Base-by-base conservation (phyloP, 2,797 vertebrate species). In the Novumbra hubbsi region DNA sequence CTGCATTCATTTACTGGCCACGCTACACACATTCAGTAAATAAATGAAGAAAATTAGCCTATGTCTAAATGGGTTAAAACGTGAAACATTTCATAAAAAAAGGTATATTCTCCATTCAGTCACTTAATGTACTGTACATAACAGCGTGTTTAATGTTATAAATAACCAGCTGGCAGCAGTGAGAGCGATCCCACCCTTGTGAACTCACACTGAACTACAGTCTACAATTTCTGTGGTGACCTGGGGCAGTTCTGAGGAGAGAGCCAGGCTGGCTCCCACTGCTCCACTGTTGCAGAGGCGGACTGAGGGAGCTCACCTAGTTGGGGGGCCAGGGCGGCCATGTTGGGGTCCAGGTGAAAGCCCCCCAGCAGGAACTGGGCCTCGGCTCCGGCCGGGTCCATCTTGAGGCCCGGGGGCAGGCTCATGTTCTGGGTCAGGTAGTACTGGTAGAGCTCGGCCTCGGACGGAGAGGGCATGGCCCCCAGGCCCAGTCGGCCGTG, bases 361-460 rank as follows among this genome's bases (percentile, higher is more conserved):
- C 96, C 95, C 9, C 97, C 94, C 93, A 99, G 95, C 91, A 98
- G 88, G 88, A 97, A 98, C 90, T 95, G 98, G 30, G 96, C 88
- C 2, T 99, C 97, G 0, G 97, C 91, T 77, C 94, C 92, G 1
- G 95, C 68, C 76, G 92, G 95, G 87, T 99, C 98, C 86, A 97
- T 94, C 94, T 98, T 99, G 76, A 95, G 92, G 87, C 98, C 83
- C 80, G 93, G 95, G 79, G 97, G 97, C 75, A 99, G 95, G 92
- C 91, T 96, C 96, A 98, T 96, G 87, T 98, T 99, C 92, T 99
- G 98, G 0, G 96, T 95, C 94, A 99, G 94, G 94, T 99, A 99
- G 94, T 98, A 99, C 79, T 99, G 97, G 90, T 99, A 99, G 19
- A 99, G 96, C 93, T 99, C 98, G 0, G 98, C 96, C 91, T 99